A percentile compares a stretch with the other conserved stretches of the same genome.
These are phyloP conservation scores for Leptinotarsa tumamoca DNA, from an alignment of 2,888 invertebrate genomes.

Conservation along the genomic window DNA sequence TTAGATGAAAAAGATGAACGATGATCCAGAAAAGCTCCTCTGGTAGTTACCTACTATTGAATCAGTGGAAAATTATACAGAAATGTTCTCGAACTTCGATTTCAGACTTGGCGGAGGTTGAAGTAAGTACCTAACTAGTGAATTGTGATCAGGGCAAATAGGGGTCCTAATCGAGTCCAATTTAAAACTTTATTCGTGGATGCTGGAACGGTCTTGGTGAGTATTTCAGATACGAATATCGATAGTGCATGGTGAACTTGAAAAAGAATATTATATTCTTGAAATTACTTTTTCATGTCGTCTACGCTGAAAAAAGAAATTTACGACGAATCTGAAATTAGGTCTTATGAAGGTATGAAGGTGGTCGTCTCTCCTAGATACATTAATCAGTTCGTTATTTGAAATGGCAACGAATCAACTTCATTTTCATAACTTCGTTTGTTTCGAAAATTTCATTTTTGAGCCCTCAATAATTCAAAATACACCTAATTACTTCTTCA, in stretches of 20 bases:
- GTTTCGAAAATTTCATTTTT: too few relatives aligned
- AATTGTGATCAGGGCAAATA: constrained; percentile 29
- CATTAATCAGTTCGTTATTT: too few relatives aligned
- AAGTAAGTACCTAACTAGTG: constrained; percentile 23
- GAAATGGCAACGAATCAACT: too few relatives aligned
- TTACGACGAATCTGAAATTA: too few relatives aligned
- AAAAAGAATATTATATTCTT: too few relatives aligned
- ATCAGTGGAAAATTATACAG: constrained; percentile 27
- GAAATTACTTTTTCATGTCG: too few relatives aligned
- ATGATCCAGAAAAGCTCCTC: constrained; percentile 13
- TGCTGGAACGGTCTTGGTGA: not conserved
- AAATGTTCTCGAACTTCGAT: constrained; percentile 25
- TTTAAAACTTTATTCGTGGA: constrained; percentile 17
- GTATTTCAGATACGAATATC: not conserved
- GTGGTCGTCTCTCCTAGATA: too few relatives aligned
- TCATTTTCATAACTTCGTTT: too few relatives aligned
- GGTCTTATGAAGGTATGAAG: too few relatives aligned
- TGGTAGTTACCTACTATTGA: constrained; percentile 22
- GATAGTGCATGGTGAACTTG: not conserved
- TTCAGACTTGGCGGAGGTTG: constrained; percentile 11
- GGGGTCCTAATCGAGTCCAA: constrained; percentile 23
- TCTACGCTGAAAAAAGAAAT: too few relatives aligned
- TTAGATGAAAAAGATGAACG: constrained; percentile 11
- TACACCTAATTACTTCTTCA: too few relatives aligned
- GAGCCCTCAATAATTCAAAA: too few relatives aligned